Percentiles rank a stretch among this genome's conserved stretches.
phyloP scores from a whole-genome alignment of 1,140 invertebrate species.

The Carcinoscorpius rotundicauda region DNA sequence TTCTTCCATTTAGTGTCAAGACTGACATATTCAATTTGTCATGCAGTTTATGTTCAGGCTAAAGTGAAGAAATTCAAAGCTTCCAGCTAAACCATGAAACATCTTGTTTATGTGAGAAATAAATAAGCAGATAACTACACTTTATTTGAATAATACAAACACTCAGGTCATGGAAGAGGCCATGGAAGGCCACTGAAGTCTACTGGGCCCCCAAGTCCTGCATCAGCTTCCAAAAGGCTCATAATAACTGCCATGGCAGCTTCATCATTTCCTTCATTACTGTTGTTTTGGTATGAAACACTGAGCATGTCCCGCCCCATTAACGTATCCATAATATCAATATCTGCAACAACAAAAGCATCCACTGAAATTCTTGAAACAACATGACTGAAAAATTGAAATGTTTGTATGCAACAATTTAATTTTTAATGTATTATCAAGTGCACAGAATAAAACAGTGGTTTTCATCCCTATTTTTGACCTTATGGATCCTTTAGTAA shows the following conservation, averaged over 20 bases:
- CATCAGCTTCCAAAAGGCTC: conserved; percentile 73
- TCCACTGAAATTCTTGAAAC: too few relatives aligned
- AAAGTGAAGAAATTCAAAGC: too few relatives aligned
- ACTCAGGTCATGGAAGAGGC: conserved; percentile 52
- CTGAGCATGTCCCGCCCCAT: conserved; percentile 19
- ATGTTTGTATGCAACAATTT: neutral
- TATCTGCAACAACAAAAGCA: neutral
- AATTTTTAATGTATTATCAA: neutral
- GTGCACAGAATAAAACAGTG: neutral
- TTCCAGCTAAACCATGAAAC: too few relatives aligned
- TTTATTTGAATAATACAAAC: too few relatives aligned
- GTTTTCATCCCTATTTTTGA: too few relatives aligned
- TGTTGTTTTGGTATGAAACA: conserved; percentile 17
- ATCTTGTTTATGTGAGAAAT: too few relatives aligned
- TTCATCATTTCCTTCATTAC: conserved; percentile 65
- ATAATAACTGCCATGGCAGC: conserved; percentile 87
- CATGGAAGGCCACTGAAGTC: conserved; percentile 77
- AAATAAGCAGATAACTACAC: too few relatives aligned
- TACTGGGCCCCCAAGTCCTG: conserved; percentile 58
- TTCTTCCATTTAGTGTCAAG: too few relatives aligned
- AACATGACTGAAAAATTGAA: neutral
- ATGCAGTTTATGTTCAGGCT: too few relatives aligned
- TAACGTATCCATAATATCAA: conserved; percentile 10
- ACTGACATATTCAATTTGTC: too few relatives aligned
- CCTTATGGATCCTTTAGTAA: too few relatives aligned